phyloP scores from a whole-genome alignment of 2,113 vertebrate genomes.

The Laticauda colubrina region DNA sequence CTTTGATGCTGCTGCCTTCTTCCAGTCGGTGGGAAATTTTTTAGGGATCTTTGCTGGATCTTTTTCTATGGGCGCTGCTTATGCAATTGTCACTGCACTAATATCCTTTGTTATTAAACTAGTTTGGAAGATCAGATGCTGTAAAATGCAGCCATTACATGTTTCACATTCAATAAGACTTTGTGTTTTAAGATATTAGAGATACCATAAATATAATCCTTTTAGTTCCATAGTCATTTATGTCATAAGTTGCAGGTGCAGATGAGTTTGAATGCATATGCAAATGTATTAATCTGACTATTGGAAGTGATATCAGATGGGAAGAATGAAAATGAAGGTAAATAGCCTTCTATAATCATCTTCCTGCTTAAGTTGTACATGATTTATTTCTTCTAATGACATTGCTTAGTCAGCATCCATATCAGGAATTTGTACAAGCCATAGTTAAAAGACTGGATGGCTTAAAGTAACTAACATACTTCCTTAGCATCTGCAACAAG shows the following conservation, averaged over 20 bases:
- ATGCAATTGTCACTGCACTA: conserved; percentile 80
- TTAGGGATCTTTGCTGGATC: conserved; percentile 79
- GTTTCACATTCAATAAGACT: background rate
- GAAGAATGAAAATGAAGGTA: background rate
- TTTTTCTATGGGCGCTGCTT: conserved; percentile 79
- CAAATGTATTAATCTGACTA: background rate
- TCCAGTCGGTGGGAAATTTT: conserved; percentile 80
- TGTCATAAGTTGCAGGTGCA: background rate
- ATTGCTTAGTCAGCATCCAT: background rate
- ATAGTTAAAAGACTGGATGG: background rate
- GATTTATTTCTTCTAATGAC: background rate
- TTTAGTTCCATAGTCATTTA: background rate
- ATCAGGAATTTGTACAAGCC: background rate
- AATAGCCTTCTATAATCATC: background rate
- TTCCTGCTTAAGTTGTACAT: background rate
- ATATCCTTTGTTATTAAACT: conserved; percentile 78
- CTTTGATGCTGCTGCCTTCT: conserved; percentile 73
- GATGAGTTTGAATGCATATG: background rate
- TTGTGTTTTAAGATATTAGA: background rate
- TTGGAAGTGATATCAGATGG: background rate
- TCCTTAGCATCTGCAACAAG: background rate
- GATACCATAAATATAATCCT: background rate
- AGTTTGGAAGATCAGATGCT: background rate
- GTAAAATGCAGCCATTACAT: background rate
- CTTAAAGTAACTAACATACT: background rate